Percentiles rank a stretch among this genome's conserved stretches.
Evolutionary conservation across 2,113 vertebrate genomes (phyloP).

Genomic region (Oxygymnocypris stewartii): DNA sequence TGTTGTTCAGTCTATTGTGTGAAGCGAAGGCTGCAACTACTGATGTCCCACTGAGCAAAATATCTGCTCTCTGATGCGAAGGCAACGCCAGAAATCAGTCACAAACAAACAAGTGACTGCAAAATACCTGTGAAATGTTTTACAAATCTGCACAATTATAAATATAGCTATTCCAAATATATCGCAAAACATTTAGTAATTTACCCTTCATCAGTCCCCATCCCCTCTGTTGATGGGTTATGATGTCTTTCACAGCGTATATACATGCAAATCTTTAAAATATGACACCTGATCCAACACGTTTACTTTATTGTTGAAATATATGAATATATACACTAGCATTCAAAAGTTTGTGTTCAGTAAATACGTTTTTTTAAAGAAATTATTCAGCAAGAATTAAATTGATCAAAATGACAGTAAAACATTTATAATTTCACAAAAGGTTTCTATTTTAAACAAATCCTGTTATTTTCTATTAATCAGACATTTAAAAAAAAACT

Average conservation of each 20-base stretch:
- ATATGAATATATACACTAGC: neutral
- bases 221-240: slow-evolving; percentile 50
- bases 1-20: slow-evolving; percentile 57
- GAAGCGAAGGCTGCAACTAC: slow-evolving; percentile 51
- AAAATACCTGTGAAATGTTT: slow-evolving; percentile 27
- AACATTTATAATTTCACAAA: neutral
- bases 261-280: neutral
- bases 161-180: slow-evolving; percentile 33
- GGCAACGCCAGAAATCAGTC: slow-evolving; percentile 44
- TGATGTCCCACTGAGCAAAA: slow-evolving; percentile 54
- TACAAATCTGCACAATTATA: slow-evolving; percentile 15
- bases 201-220: slow-evolving; percentile 32
- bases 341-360: neutral
- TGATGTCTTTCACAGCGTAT: neutral
- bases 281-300: neutral
- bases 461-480: neutral
- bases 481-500: too few species aligned
- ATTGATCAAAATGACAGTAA: neutral
- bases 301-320: neutral
- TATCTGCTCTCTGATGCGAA: slow-evolving; percentile 50
- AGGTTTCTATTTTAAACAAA: neutral
- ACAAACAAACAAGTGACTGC: slow-evolving; percentile 25
- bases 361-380: neutral
- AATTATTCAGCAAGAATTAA: neutral
- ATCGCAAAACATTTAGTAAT: slow-evolving; percentile 48